Conservation (phyloP, 2,888 invertebrate genomes). For the Hylaea fasciaria region DNA sequence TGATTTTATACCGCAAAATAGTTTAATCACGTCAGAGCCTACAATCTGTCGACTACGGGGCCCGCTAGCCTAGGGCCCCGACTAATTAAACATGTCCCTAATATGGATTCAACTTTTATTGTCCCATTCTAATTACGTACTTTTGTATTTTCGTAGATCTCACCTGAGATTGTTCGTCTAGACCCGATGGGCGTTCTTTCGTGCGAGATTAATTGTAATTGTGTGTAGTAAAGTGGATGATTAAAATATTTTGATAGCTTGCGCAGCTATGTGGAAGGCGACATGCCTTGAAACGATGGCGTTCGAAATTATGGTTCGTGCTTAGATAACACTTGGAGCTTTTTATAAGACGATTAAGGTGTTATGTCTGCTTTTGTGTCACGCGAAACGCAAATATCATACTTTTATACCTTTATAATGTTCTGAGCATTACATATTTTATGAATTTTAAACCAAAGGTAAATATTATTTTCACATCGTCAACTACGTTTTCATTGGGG, state of each 20-base stretch:
- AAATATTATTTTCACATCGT: too few relatives aligned
- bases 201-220: conserved; percentile 80
- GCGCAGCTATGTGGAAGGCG: conserved; percentile 41
- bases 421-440: not conserved
- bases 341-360: conserved; percentile 41
- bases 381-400: conserved; percentile 29
- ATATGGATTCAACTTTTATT: conserved; percentile 75
- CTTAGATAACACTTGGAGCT: conserved; percentile 56
- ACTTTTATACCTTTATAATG: not conserved
- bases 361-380: conserved; percentile 36
- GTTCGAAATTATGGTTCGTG: conserved; percentile 58
- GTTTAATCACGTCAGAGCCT: too few relatives aligned
- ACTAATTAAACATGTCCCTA: conserved; percentile 40
- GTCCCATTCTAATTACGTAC: conserved; percentile 72
- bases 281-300: conserved; percentile 48
- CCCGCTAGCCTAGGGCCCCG: not conserved
- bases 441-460: not conserved
- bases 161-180: conserved; percentile 75
- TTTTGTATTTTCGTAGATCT: conserved; percentile 70
- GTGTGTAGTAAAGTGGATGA: conserved; percentile 70
- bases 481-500: too few relatives aligned
- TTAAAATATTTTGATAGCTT: conserved; percentile 71
- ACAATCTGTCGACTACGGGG: not conserved
- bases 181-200: conserved; percentile 67
- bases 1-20: too few relatives aligned